Conservation (phyloP, 2,113 vertebrate species). For the Pseudopipra pipra region DNA sequence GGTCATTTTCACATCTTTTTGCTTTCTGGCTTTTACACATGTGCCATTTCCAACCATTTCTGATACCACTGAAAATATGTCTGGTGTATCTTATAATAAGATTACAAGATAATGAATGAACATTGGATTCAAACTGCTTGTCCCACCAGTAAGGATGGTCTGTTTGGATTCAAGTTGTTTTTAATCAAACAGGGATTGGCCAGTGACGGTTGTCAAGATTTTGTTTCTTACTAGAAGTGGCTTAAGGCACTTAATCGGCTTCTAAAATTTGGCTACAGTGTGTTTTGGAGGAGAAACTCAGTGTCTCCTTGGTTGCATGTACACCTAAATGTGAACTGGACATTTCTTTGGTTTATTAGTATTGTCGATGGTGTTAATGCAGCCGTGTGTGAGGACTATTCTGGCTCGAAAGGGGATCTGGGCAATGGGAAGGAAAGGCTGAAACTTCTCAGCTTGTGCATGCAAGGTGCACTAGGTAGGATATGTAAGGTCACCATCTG, state of each 20-base stretch:
- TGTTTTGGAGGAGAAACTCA: slow-evolving; percentile 10
- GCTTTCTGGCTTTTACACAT: fast-evolving
- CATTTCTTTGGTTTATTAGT: not conserved
- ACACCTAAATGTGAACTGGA: not conserved
- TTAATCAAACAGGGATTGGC: not conserved
- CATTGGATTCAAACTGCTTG: not conserved
- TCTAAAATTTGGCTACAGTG: not conserved
- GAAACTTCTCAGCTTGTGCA: not conserved
- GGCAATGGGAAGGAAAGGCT: not conserved
- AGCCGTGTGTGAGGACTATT: not conserved
- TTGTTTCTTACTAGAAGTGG: not conserved
- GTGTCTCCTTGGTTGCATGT: not conserved
- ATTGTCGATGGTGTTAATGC: fast-evolving
- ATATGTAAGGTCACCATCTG: slow-evolving; percentile 60
- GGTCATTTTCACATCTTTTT: fast-evolving
- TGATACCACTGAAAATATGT: not conserved
- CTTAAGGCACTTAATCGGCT: not conserved
- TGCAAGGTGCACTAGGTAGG: not conserved
- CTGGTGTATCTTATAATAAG: not conserved
- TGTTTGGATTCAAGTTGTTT: not conserved
- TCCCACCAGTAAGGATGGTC: not conserved
- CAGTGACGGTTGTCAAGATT: not conserved
- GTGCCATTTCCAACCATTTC: not conserved
- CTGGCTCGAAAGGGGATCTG: not conserved
- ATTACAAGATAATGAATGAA: not conserved